phyloP scores from a whole-genome alignment of 2,113 vertebrate genomes.

The Mola mola region DNA sequence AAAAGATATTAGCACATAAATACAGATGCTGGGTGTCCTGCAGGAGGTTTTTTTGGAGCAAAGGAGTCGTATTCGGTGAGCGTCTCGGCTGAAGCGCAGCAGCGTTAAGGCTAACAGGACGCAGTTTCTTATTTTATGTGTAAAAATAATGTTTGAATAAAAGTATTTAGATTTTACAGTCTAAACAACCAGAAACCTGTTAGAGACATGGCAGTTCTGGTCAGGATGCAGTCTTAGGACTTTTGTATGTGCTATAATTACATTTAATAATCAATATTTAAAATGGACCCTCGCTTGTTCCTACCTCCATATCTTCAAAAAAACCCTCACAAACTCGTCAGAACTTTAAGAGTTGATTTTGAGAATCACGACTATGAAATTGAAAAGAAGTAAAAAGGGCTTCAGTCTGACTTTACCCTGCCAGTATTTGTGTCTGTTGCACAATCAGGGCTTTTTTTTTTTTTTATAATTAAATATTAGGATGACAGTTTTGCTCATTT shows the following conservation, averaged over 20 bases:
- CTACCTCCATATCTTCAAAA: not conserved
- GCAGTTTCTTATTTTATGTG: too few relatives aligned
- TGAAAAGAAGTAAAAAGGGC: too few relatives aligned
- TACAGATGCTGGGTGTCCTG: not conserved
- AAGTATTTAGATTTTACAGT: too few relatives aligned
- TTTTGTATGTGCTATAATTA: not conserved
- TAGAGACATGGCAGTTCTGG: not conserved
- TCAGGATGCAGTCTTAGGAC: not conserved
- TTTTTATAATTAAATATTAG: too few relatives aligned
- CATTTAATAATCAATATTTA: not conserved
- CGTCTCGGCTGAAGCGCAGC: not conserved
- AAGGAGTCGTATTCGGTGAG: not conserved
- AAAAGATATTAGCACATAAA: not conserved
- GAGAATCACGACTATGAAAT: too few relatives aligned
- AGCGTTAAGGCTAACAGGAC: not conserved
- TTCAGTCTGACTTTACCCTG: not conserved
- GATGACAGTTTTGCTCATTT: too few relatives aligned
- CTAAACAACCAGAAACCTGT: too few relatives aligned
- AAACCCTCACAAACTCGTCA: not conserved
- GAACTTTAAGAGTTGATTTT: not conserved
- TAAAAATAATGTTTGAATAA: too few relatives aligned
- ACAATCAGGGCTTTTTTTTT: not conserved
- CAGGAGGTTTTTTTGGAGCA: not conserved
- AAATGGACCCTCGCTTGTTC: not conserved
- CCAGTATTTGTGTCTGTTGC: not conserved